A percentile compares a stretch with the other conserved stretches of the same genome.
Conservation (phyloP, 2,113 vertebrate genomes). For the Apeltes quadracus region DNA sequence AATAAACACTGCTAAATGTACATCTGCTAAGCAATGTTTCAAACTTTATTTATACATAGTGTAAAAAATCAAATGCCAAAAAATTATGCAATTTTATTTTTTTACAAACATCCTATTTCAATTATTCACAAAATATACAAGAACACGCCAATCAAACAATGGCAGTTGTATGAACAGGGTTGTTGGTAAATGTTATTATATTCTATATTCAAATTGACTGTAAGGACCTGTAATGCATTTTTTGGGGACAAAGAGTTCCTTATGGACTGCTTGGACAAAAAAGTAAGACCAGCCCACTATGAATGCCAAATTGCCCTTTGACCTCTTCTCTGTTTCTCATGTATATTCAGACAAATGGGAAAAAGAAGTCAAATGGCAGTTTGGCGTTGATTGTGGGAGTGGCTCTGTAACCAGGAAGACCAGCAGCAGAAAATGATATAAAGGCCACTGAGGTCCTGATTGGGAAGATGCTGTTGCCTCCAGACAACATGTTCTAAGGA, state of each 20-base stretch:
- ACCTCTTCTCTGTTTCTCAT: background rate
- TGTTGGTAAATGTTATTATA: background rate
- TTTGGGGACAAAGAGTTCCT: background rate
- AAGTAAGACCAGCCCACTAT: background rate
- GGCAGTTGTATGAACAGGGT: background rate
- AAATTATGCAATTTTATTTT: constrained; percentile 11
- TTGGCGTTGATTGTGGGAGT: constrained; percentile 86
- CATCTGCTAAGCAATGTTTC: constrained; percentile 3
- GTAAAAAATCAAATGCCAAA: background rate
- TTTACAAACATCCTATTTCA: constrained; percentile 13
- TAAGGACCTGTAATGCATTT: too few species aligned
- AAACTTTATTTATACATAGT: background rate
- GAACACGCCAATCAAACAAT: background rate
- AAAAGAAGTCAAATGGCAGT: constrained; percentile 93
- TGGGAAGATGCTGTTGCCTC: constrained; percentile 63
- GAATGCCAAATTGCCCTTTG: background rate
- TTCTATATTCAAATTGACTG: too few species aligned
- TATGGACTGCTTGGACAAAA: background rate
- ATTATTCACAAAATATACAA: constrained; percentile 32
- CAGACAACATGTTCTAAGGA: constrained; percentile 47
- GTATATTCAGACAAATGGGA: constrained; percentile 85
- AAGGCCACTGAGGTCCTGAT: constrained; percentile 85
- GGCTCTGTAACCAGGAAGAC: constrained; percentile 86
- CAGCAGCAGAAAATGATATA: constrained; percentile 83
- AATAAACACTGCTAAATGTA: constrained; percentile 20